Conservation (phyloP, 2,797 vertebrate species). For the Ambastaia sidthimunki region DNA sequence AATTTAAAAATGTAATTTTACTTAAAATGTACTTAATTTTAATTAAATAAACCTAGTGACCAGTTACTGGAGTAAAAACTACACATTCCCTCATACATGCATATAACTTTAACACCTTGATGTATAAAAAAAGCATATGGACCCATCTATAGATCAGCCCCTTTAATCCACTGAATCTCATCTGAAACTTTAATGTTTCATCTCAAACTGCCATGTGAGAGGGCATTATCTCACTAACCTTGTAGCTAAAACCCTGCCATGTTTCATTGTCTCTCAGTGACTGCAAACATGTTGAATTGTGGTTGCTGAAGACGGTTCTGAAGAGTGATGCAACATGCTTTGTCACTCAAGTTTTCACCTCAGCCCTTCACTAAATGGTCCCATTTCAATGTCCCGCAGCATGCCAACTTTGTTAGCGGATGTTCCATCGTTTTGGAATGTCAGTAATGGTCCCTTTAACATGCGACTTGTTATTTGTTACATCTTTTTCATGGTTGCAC, state of each 20-base stretch:
- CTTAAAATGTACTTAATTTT: no score
- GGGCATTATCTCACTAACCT: slow-evolving; percentile 47
- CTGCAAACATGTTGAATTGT: slow-evolving; percentile 42
- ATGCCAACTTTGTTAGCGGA: background rate
- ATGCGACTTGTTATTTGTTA: slow-evolving; percentile 9
- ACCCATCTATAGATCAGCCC: background rate
- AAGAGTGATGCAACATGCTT: slow-evolving; percentile 27
- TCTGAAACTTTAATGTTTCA: background rate
- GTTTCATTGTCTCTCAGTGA: slow-evolving; percentile 43
- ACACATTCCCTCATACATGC: background rate
- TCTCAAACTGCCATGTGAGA: slow-evolving; percentile 6
- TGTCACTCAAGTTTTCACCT: slow-evolving; percentile 33
- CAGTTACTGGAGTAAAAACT: no score
- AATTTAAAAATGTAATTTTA: no score
- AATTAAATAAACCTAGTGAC: no score
- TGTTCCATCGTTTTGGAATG: background rate
- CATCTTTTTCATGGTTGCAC: slow-evolving; percentile 15
- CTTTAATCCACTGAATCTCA: background rate
- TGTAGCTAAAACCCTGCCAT: slow-evolving; percentile 25
- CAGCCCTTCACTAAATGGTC: slow-evolving; percentile 5
- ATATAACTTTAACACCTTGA: background rate
- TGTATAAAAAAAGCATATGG: background rate
- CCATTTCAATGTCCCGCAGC: slow-evolving; percentile 9
- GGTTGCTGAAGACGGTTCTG: slow-evolving; percentile 39
- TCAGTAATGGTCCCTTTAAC: slow-evolving; percentile 33